A percentile compares a stretch with the other conserved stretches of the same genome.
Evolutionary conservation across 2,888 invertebrate genomes (phyloP).

Genomic region (Volucella inflata): DNA sequence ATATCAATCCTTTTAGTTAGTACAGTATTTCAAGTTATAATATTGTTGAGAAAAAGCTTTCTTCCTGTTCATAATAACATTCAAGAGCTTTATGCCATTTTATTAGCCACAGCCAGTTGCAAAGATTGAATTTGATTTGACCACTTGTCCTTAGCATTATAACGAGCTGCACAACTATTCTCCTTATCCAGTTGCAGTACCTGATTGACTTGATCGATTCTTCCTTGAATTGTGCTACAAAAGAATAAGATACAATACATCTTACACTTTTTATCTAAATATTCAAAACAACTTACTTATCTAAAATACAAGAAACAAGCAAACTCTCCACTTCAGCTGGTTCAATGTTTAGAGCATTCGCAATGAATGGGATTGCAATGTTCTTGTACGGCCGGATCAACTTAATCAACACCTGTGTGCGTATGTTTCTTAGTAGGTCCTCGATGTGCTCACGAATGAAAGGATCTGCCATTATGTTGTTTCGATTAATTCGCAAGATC

Average conservation of each 20-base stretch:
- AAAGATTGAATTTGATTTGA: slow-evolving; percentile 94
- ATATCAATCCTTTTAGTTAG: neutral
- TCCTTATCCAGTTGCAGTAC: slow-evolving; percentile 94
- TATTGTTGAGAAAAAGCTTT: slow-evolving; percentile 53
- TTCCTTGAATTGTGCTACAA: slow-evolving; percentile 91
- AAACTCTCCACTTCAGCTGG: slow-evolving; percentile 97
- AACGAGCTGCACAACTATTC: slow-evolving; percentile 92
- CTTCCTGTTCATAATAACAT: slow-evolving; percentile 12
- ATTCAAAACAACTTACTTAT: slow-evolving; percentile 87
- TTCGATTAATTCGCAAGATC: slow-evolving; percentile 95
- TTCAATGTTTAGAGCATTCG: slow-evolving; percentile 96
- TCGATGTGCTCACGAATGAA: slow-evolving; percentile 99
- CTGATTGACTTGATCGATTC: slow-evolving; percentile 97
- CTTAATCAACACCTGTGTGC: slow-evolving; percentile 98
- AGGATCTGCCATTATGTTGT: slow-evolving; percentile 99
- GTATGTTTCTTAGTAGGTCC: slow-evolving; percentile 96
- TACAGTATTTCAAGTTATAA: slow-evolving; percentile 54
- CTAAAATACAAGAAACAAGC: slow-evolving; percentile 98
- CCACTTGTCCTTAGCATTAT: slow-evolving; percentile 98
- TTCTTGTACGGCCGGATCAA: slow-evolving; percentile 98
- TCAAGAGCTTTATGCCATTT: slow-evolving; percentile 89
- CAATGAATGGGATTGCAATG: slow-evolving; percentile 99
- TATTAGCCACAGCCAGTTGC: slow-evolving; percentile 95
- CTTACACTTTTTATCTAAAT: neutral
- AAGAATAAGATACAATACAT: slow-evolving; percentile 32